These are phyloP conservation scores for Euzetes globulus DNA, from an alignment of 2,888 invertebrate genomes.

Conservation along the genomic window DNA sequence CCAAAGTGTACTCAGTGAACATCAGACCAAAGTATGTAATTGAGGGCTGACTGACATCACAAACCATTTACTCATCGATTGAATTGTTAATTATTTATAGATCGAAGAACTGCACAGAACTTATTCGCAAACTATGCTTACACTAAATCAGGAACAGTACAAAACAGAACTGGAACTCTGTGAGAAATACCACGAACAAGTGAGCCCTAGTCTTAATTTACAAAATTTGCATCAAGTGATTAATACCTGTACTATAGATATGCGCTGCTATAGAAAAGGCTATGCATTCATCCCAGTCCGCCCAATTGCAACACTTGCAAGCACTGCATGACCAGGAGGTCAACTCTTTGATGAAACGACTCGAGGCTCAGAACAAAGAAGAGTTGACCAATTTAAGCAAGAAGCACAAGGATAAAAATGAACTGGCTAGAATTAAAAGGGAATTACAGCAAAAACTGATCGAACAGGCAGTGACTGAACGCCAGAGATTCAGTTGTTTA, in stretches of 20 bases:
- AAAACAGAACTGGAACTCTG: conserved; percentile 65
- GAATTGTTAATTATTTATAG: conserved; percentile 41
- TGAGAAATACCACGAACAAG: conserved; percentile 71
- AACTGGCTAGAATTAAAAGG: conserved; percentile 73
- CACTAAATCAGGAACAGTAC: conserved; percentile 56
- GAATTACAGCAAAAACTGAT: conserved; percentile 74
- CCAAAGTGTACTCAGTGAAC: conserved; percentile 39
- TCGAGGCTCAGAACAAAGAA: conserved; percentile 73
- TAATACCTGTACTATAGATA: conserved; percentile 43
- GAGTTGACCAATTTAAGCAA: conserved; percentile 80
- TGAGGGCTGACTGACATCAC: not conserved
- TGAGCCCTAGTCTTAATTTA: conserved; percentile 44
- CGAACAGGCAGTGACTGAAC: conserved; percentile 79
- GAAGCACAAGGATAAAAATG: conserved; percentile 78
- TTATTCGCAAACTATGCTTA: conserved; percentile 46
- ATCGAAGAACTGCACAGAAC: conserved; percentile 46
- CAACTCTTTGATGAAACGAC: conserved; percentile 57
- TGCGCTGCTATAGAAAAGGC: conserved; percentile 62
- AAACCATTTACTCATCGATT: not conserved
- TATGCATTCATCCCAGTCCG: conserved; percentile 66
- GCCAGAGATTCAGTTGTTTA: conserved; percentile 67
- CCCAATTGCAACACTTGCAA: conserved; percentile 67
- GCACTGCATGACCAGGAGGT: conserved; percentile 56
- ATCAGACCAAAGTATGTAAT: conserved; percentile 39
- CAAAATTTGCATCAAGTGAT: not conserved